phyloP scores from a whole-genome alignment of 2,113 vertebrate genomes.

The Corvus cornix region DNA sequence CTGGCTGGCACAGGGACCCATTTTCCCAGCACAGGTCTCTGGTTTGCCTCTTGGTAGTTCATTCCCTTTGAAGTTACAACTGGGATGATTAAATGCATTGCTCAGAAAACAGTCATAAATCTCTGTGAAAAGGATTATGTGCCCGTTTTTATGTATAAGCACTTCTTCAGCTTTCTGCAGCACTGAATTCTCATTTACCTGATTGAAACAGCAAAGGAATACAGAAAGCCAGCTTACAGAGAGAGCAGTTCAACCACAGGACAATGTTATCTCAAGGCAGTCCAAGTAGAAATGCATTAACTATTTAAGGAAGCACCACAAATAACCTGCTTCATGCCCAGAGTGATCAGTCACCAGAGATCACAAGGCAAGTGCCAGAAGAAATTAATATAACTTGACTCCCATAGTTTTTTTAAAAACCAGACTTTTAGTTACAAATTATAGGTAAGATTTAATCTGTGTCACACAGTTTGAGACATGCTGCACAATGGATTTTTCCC shows the following conservation, averaged over 20 bases:
- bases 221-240: background rate
- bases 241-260: background rate
- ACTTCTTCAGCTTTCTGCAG: background rate
- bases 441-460: background rate
- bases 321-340: background rate
- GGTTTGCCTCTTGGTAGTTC: background rate
- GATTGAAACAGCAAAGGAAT: background rate
- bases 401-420: background rate
- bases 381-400: background rate
- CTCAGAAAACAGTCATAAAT: conserved; percentile 18
- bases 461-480: background rate
- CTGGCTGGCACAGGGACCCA: background rate
- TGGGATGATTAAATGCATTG: background rate
- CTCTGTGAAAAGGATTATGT: background rate
- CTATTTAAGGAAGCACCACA: conserved; percentile 1
- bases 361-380: background rate
- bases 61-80: background rate
- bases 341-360: background rate
- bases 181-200: conserved; percentile 30
- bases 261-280: conserved; percentile 36
- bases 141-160: background rate
- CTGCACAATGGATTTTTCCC: background rate
- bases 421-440: background rate
- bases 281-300: conserved; percentile 8
- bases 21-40: background rate